Base-by-base conservation (phyloP, 2,888 invertebrate genomes). In the Tortricodes alternella region DNA sequence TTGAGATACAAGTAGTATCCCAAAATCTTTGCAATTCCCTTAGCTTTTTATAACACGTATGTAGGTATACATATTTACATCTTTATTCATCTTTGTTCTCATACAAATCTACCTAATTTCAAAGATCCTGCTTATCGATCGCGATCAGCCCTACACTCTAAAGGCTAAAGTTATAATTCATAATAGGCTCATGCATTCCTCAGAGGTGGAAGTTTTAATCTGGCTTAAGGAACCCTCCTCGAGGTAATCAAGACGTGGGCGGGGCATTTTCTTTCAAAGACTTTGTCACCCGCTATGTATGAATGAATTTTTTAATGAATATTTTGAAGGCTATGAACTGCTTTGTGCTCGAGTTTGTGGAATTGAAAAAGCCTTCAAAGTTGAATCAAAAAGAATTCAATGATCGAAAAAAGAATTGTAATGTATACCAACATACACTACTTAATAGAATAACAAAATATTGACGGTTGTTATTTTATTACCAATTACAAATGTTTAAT, bases 141-240 rank as follows among this genome's bases (percentile, higher is more conserved):
- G 43, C 43, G 19, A 52, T 27, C 24, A 52, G 13, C 43, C 52
- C 52, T 1, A 29, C 29, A 29, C 16, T 18, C 21, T 46, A 53
- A 53, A 51, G 32, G 38, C 39, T 44, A 23, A 57, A 50, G 56
- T 46, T 56, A 49, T 50, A 46, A 61, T 59, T 59, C 37, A 53
- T 56, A 53, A 46, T 49, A 50, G 19, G 53, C 51, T 27, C 41
- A 56, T 49, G 52, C 46, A 46, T 56, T 59, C 51, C 41, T 50
- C 38, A 16, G 29, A 39, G 41, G 37, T 37, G n/a, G 32, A 59
- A 50, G 19, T 57, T 57, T 56, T 53, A 61, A 57, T 53, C 59
- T 61, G 53, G 41, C 46, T 46, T 46, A 21, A 37, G 7, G 52
- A 34, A 35, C 34, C 24, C 49, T n/a, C n/a, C n/a, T 49, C 29